These are phyloP conservation scores for Amblyornis subalaris DNA, from an alignment of 2,113 vertebrate species.

Conservation along the genomic window DNA sequence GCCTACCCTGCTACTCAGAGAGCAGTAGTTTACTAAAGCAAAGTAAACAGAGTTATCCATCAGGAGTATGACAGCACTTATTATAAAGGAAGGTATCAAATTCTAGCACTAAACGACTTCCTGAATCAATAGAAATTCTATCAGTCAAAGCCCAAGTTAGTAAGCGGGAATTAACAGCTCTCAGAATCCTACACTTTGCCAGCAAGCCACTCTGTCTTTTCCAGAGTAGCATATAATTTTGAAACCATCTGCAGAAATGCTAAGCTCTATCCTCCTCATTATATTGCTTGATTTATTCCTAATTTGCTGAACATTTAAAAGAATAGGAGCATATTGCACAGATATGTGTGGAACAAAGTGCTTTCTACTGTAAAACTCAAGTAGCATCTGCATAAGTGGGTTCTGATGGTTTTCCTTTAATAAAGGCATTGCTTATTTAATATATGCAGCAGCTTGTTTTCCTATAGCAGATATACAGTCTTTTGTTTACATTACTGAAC, in stretches of 20 bases:
- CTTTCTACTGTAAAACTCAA: conserved; percentile 41
- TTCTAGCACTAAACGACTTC: background rate
- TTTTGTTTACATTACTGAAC: conserved; percentile 6
- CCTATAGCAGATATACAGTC: background rate
- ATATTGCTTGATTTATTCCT: conserved; percentile 42
- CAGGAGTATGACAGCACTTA: background rate
- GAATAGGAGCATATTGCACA: conserved; percentile 34
- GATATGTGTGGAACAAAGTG: conserved; percentile 1
- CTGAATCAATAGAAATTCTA: background rate
- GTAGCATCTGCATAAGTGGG: conserved; percentile 6
- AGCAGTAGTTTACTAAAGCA: background rate
- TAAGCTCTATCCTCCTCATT: background rate
- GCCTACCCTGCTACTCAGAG: background rate
- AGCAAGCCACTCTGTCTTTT: conserved; percentile 24
- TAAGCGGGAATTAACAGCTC: conserved; percentile 15
- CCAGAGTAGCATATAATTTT: conserved; percentile 23
- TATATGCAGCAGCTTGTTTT: conserved; percentile 16
- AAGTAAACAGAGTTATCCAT: background rate
- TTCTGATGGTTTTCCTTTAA: background rate
- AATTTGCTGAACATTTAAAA: conserved; percentile 38
- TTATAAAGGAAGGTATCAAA: background rate
- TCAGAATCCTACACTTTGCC: background rate
- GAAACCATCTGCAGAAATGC: conserved; percentile 35
- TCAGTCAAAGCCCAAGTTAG: conserved; percentile 13
- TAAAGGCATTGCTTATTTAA: background rate